These are phyloP conservation scores for Amphiprion percula DNA, from an alignment of 2,113 vertebrate species.

Conservation along the genomic window DNA sequence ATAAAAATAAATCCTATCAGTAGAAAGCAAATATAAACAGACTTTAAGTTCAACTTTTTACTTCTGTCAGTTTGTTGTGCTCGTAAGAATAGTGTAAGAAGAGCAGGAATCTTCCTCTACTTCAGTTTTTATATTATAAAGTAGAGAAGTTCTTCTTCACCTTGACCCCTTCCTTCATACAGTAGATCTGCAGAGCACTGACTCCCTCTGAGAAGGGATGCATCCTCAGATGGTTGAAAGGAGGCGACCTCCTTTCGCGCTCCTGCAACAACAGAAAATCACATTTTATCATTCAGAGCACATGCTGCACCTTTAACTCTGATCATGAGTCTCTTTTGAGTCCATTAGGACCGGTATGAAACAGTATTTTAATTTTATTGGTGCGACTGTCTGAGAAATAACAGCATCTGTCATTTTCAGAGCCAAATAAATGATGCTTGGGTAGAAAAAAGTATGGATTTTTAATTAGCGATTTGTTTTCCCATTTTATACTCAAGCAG, in stretches of 20 bases:
- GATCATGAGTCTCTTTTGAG: background rate
- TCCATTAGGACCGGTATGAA: no score
- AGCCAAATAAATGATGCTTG: no score
- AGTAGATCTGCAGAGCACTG: slow-evolving; percentile 98
- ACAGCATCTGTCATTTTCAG: no score
- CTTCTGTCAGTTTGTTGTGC: background rate
- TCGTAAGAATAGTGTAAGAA: no score
- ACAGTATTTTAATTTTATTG: no score
- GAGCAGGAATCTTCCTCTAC: no score
- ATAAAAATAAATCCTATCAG: background rate
- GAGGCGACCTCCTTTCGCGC: slow-evolving; percentile 95
- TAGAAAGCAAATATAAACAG: background rate
- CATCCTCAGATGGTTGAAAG: slow-evolving; percentile 96
- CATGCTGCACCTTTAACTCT: background rate
- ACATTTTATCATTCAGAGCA: background rate
- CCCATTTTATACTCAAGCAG: no score
- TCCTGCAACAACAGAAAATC: slow-evolving; percentile 84
- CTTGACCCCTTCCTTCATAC: slow-evolving; percentile 99
- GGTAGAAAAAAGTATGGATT: no score
- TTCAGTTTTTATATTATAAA: background rate
- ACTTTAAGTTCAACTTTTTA: background rate
- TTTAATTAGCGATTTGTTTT: no score
- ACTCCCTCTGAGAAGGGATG: slow-evolving; percentile 98
- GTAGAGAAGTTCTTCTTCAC: slow-evolving; percentile 70
- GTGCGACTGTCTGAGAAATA: no score